These are phyloP conservation scores for Augochlora pura DNA, from an alignment of 1,140 invertebrate genomes.

Conservation along the genomic window DNA sequence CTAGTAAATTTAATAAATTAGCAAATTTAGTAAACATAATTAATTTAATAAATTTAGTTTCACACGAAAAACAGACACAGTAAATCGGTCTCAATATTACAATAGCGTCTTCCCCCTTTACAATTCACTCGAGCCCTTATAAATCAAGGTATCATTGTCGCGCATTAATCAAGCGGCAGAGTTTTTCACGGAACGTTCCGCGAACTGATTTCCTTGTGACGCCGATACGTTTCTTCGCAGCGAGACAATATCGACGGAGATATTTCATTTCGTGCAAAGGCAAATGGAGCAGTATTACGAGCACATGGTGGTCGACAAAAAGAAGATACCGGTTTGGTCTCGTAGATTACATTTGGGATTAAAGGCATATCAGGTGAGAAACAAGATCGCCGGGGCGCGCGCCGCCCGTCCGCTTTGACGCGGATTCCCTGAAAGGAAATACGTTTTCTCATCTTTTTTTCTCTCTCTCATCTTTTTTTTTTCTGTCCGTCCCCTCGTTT, in stretches of 20 bases:
- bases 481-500: slow-evolving; percentile 28
- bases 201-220: neutral
- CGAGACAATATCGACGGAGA: slow-evolving; percentile 93
- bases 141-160: too few relatives aligned
- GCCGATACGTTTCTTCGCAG: slow-evolving; percentile 78
- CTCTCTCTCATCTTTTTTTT: too few relatives aligned
- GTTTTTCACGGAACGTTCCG: neutral
- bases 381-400: neutral
- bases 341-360: slow-evolving; percentile 90
- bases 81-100: too few relatives aligned
- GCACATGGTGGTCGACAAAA: slow-evolving; percentile 93
- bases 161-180: neutral
- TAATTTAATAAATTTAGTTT: too few relatives aligned
- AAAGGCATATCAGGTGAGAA: slow-evolving; percentile 84
- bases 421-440: slow-evolving; percentile 31
- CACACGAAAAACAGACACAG: too few relatives aligned
- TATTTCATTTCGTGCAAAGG: slow-evolving; percentile 96
- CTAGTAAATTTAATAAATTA: too few relatives aligned
- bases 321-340: slow-evolving; percentile 91
- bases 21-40: too few relatives aligned
- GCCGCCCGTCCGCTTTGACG: neutral
- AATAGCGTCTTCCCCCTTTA: too few relatives aligned
- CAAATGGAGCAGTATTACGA: slow-evolving; percentile 95
- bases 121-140: too few relatives aligned
- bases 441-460: too few relatives aligned